Percentiles rank a stretch among this genome's conserved stretches.
Conservation (phyloP, 2,888 invertebrate genomes). For the Amphipyra berbera region DNA sequence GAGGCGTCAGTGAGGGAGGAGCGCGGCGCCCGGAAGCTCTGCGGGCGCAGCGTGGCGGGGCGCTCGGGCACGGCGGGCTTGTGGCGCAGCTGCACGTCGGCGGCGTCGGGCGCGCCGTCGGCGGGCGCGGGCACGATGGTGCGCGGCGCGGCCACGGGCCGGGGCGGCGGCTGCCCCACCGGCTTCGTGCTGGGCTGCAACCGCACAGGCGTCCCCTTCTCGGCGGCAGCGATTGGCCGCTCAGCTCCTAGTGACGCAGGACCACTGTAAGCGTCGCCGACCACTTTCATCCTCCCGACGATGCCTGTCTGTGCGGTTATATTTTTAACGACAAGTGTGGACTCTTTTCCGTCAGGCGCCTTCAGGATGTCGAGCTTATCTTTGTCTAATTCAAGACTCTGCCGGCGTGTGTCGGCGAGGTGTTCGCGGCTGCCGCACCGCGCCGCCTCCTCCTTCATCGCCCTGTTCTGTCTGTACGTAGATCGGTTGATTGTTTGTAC, state of each 20-base stretch:
- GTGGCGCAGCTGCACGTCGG: conserved; percentile 88
- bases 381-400: conserved; percentile 89
- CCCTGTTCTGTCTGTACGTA: conserved; percentile 88
- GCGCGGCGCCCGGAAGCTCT: conserved; percentile 85
- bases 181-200: conserved; percentile 52
- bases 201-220: conserved; percentile 57
- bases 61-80: conserved; percentile 96
- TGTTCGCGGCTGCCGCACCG: conserved; percentile 81
- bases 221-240: conserved; percentile 45
- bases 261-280: conserved; percentile 74
- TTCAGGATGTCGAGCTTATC: conserved; percentile 77
- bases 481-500: conserved; percentile 91
- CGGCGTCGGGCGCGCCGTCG: conserved; percentile 56
- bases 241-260: conserved; percentile 76
- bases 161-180: conserved; percentile 65
- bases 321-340: conserved; percentile 77
- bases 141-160: conserved; percentile 87
- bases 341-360: conserved; percentile 64
- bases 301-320: conserved; percentile 84
- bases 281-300: conserved; percentile 82
- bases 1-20: conserved; percentile 70
- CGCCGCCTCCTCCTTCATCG: conserved; percentile 83
- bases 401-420: conserved; percentile 82
- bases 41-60: conserved; percentile 92
- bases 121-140: conserved; percentile 71